Evolutionary conservation across 2,888 invertebrate species (phyloP).

Genomic region (Scaptomyza polygonia): DNA sequence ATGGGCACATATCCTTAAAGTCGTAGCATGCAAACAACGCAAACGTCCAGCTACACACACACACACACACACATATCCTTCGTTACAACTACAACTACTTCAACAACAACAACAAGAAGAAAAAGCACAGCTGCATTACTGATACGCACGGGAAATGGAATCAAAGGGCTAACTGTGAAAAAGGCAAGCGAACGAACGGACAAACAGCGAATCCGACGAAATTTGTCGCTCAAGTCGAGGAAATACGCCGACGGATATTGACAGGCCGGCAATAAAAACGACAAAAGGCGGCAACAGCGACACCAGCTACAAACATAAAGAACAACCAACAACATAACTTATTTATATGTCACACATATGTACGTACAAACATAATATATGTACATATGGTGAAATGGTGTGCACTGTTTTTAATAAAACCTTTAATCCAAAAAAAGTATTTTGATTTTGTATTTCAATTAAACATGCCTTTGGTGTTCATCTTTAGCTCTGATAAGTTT

Average conservation of each 20-base stretch:
- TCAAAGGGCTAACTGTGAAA: conserved; percentile 44
- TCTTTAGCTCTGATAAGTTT: conserved; percentile 3
- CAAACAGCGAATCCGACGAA: conserved; percentile 49
- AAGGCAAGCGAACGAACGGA: conserved; percentile 32
- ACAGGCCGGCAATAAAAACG: conserved; percentile 71
- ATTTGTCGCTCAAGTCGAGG: conserved; percentile 49
- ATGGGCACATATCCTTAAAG: conserved; percentile 73
- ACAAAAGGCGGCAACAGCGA: conserved; percentile 56
- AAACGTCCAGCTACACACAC: conserved; percentile 18
- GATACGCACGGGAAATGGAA: conserved; percentile 57
- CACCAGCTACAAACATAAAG: conserved; percentile 37
- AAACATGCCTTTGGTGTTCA: background rate
- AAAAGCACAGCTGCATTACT: conserved; percentile 43
- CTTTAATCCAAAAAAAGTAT: no score
- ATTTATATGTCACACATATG: conserved; percentile 51
- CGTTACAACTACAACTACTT: background rate
- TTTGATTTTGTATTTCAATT: background rate
- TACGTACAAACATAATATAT: conserved; percentile 1
- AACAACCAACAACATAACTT: conserved; percentile 48
- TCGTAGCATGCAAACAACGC: conserved; percentile 45
- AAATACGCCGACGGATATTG: conserved; percentile 69
- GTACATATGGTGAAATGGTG: no score
- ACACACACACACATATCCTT: background rate
- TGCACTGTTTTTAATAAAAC: no score
- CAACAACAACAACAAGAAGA: no score